Conservation (phyloP, 2,797 vertebrate genomes). For the Pipistrellus kuhlii region DNA sequence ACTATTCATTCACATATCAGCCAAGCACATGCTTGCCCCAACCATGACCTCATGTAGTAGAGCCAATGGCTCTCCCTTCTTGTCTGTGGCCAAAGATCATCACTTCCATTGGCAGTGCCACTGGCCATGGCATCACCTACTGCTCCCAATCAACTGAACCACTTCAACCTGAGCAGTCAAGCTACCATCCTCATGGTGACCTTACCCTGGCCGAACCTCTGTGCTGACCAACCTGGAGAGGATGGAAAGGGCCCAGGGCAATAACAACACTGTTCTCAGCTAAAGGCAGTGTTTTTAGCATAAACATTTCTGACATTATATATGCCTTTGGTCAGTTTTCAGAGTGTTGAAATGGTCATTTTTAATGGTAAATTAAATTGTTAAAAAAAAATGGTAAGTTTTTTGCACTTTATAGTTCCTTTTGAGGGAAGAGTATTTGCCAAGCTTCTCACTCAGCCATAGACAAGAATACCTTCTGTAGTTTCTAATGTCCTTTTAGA, state of each 20-base stretch:
- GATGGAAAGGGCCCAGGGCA: not conserved
- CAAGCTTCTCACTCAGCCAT: not conserved
- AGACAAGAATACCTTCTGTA: not conserved
- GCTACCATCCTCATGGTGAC: not conserved
- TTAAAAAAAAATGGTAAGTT: not conserved
- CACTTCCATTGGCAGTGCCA: not conserved
- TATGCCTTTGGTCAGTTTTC: not conserved
- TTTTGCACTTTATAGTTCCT: slow-evolving; percentile 8
- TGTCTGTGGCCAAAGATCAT: not conserved
- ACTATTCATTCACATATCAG: not conserved
- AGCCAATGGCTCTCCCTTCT: not conserved
- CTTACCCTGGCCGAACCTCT: not conserved
- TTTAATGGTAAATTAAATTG: not conserved
- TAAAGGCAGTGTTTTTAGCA: not conserved
- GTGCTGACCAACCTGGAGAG: not conserved
- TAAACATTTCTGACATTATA: not conserved
- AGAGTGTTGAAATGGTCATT: not conserved
- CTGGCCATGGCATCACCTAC: not conserved
- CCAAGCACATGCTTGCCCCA: not conserved
- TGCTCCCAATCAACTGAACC: not conserved
- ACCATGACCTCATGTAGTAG: not conserved
- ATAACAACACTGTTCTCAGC: not conserved
- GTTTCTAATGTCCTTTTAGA: slow-evolving; percentile 12
- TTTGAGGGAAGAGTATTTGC: not conserved
- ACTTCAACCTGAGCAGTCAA: not conserved